Evolutionary conservation across 2,888 invertebrate species (phyloP).

Genomic region (Mythimna albipuncta): DNA sequence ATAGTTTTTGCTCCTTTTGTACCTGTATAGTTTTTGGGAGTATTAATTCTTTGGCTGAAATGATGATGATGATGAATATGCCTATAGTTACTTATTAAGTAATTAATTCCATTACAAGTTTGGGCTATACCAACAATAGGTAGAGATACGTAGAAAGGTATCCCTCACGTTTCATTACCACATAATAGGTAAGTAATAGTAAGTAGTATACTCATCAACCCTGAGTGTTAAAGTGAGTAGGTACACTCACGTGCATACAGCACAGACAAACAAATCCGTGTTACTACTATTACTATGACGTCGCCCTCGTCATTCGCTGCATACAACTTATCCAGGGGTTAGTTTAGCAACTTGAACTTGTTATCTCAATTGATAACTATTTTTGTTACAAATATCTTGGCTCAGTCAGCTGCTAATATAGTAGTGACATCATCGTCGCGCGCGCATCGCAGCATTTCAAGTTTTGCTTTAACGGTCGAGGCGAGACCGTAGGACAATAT

Average conservation of each 20-base stretch:
- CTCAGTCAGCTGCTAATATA: conserved; percentile 70
- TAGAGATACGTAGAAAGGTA: not conserved
- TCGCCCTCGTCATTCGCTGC: conserved; percentile 11
- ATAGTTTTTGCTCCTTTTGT: too few relatives aligned
- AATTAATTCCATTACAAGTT: too few relatives aligned
- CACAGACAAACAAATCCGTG: conserved; percentile 18
- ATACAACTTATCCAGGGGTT: conserved; percentile 39
- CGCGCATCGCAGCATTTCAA: conserved; percentile 53
- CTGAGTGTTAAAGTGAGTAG: not conserved
- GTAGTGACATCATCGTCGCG: conserved; percentile 74
- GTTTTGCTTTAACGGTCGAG: conserved; percentile 61
- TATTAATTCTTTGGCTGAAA: not conserved
- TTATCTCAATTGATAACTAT: conserved; percentile 73
- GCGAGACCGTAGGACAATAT: conserved; percentile 27
- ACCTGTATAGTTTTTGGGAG: not conserved
- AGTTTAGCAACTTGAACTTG: conserved; percentile 64
- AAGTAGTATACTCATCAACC: too few relatives aligned
- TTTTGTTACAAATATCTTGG: conserved; percentile 60
- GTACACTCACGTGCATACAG: not conserved
- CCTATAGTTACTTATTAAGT: too few relatives aligned
- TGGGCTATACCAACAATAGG: too few relatives aligned
- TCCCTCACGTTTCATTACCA: not conserved
- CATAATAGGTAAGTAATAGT: too few relatives aligned
- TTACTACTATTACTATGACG: not conserved
- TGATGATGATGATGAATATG: too few relatives aligned